Conservation (phyloP, 2,113 vertebrate species). For the Hylia prasina region DNA sequence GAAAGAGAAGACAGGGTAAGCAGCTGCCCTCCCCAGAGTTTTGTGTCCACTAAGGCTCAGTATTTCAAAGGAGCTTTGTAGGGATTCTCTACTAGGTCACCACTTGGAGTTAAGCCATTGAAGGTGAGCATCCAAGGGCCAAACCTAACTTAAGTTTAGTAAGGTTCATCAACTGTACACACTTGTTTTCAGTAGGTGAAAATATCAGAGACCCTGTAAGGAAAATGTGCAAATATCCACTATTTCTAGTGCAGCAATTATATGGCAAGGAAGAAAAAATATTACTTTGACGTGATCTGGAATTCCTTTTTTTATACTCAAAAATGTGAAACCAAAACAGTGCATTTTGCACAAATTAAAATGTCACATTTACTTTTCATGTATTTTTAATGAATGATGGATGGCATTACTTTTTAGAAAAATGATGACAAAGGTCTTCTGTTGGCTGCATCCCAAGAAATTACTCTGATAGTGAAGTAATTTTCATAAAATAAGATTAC, state of each 20-base stretch:
- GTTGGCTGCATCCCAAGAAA: neutral
- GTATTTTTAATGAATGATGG: neutral
- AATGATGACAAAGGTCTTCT: neutral
- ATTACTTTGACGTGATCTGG: neutral
- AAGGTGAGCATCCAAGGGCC: neutral
- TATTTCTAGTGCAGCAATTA: neutral
- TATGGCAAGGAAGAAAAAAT: neutral
- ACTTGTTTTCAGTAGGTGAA: neutral
- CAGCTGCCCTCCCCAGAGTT: neutral
- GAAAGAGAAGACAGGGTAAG: neutral
- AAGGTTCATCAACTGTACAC: accelerated
- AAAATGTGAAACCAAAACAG: neutral
- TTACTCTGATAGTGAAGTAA: neutral
- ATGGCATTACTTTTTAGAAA: neutral
- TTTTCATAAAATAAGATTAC: neutral
- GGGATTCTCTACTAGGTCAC: neutral
- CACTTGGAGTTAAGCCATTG: neutral
- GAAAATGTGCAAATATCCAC: neutral
- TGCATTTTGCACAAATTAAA: neutral
- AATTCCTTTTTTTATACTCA: neutral
- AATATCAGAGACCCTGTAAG: neutral
- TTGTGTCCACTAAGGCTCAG: neutral
- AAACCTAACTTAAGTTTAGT: neutral
- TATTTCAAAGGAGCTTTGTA: neutral
- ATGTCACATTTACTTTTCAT: neutral